Evolutionary conservation across 2,797 vertebrate genomes (phyloP), one percentile per base, ranked within the genome.

Genomic region (Lepilemur septentrionalis): DNA sequence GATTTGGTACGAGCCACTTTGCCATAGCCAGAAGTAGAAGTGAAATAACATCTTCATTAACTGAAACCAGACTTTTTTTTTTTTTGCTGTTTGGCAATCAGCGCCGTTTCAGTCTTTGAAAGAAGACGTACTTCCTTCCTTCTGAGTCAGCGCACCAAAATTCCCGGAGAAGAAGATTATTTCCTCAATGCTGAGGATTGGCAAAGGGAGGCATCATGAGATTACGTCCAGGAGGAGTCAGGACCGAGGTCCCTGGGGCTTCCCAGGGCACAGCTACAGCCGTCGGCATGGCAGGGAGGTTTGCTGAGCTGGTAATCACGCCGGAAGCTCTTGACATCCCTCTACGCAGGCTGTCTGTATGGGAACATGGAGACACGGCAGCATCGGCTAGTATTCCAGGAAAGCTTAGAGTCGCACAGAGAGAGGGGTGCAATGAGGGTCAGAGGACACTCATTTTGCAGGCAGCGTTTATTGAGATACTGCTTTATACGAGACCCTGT

Each of bases 41-140:
- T 69, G 80, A 89, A 93, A 79, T 57, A 50, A 38, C 30, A 80
- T 90, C 50, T 83, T 93, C 81, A 94, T 84, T 32, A 87, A 86
- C 48, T 63, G 70, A 95, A 83, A 70, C 61, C 61, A 93, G 48
- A 89, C 48, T 83, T 48, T 48, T 22, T 48, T 57, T 50, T 78
- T 57, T 32, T n/a, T 7, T 32, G 0, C 82, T 70, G 30, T 96
- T 89, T 17, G 52, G 41, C 84, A 83, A 65, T 94, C 76, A 93
- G 48, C 48, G 48, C 55, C 30, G 61, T 92, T 75, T 91, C 61
- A 89, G 86, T 30, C 55, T 80, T 90, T 94, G 70, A 85, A 92
- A 89, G 52, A 91, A 93, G 38, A 18, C n/a, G 50, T 72, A 5
- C 15, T 86, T 89, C 87, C 90, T 65, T 52, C n/a, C 83, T 50